Conservation (phyloP, 1,140 invertebrate species). For the Teleopsis dalmanni region DNA sequence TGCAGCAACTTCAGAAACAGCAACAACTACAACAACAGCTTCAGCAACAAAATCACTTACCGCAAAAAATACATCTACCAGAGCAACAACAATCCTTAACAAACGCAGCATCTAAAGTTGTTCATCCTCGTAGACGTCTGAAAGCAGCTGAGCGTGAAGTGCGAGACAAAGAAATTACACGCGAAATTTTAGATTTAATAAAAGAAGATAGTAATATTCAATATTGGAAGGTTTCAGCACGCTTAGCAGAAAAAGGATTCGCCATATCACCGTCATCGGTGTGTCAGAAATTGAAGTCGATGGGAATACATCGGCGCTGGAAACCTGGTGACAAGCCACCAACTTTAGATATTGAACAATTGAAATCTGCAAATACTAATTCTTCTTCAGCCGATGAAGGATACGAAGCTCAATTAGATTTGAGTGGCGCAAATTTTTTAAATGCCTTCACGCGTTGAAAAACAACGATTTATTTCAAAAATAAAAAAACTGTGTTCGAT, state of each 20-base stretch:
- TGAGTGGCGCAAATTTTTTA: constrained; percentile 40
- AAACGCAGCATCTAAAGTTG: constrained; percentile 13
- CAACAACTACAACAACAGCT: constrained; percentile 7
- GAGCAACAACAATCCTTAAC: not conserved
- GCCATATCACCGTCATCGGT: constrained; percentile 40
- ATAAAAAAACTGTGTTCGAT: too few relatives aligned
- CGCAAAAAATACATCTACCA: not conserved
- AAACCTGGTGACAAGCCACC: constrained; percentile 41
- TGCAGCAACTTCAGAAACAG: not conserved
- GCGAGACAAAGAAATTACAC: constrained; percentile 40
- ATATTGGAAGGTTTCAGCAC: constrained; percentile 42
- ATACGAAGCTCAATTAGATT: constrained; percentile 36
- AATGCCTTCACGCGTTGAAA: constrained; percentile 39
- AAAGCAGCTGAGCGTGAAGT: constrained; percentile 36
- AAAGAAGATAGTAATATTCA: constrained; percentile 42
- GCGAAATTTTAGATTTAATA: constrained; percentile 40
- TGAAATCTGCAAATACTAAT: constrained; percentile 27
- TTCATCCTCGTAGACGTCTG: constrained; percentile 32
- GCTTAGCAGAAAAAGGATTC: constrained; percentile 38
- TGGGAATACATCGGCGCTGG: constrained; percentile 41
- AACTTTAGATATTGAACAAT: constrained; percentile 33
- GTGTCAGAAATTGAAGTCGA: constrained; percentile 41
- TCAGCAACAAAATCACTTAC: not conserved
- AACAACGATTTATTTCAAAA: not conserved
- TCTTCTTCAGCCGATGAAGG: constrained; percentile 24